Evolutionary conservation across 2,797 vertebrate species (phyloP), one percentile per base, ranked within the genome.

Genomic region (Sebastolobus alascanus): DNA sequence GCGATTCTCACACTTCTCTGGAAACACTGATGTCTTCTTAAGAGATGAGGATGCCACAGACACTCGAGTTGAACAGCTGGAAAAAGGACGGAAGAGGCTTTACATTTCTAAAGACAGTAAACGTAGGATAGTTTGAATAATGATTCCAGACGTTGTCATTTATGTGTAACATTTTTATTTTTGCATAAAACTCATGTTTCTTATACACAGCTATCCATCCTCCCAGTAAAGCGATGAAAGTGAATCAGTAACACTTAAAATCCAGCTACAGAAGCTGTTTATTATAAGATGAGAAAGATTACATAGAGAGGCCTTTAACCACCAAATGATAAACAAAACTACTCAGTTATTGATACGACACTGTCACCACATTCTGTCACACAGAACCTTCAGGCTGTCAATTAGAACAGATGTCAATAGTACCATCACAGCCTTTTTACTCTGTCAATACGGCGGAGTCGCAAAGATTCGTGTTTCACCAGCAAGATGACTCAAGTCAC

Each of bases 1-100:
- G 76, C 38, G n/a, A 90, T 86, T 87, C 73, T 85, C 78, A 74
- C 22, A 67, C 84, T 84, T 80, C 68, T 69, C 79, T 69, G 64
- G 61, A 84, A 80, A 82, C 64, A 76, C 65, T 78, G 88, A 86
- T 79, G 79, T 87, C 80, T 90, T 89, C 82, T 79, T 91, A 87
- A 84, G 52, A 81, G 69, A 70, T 75, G 46, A 80, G 3, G 64
- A 85, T 61, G 46, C 61, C 25, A 40, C 68, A 73, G 80, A 77
- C 78, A 77, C 83, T 79, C 4, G 4, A 46, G 59, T 77, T n/a
- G 58, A 87, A 82, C 69, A 67, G 68, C 77, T 79, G 66, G 59
- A 52, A 50, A 50, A 25, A 68, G 35, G 11, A 43, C 55, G 10
- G 70, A 56, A 69, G 61, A 67, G 33, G 72, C 75, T 80, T 92